A percentile compares a stretch with the other conserved stretches of the same genome.
Conservation (phyloP, 2,113 vertebrate genomes). For the Girardinichthys multiradiatus region DNA sequence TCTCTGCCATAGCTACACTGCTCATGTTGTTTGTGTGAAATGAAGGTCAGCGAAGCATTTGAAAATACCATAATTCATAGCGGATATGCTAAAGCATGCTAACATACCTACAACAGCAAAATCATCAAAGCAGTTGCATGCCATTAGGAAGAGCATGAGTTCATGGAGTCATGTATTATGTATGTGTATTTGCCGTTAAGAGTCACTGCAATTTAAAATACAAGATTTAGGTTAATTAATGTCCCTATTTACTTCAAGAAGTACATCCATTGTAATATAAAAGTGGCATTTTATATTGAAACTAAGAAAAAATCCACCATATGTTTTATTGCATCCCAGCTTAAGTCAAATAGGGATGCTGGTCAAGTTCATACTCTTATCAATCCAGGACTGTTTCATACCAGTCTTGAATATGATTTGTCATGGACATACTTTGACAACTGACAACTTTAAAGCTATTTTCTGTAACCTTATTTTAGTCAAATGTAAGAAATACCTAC, state of each 20-base stretch:
- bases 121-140: neutral
- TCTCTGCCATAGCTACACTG: slow-evolving; percentile 27
- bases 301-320: neutral
- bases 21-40: slow-evolving; percentile 35
- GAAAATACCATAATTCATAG: neutral
- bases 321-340: no score
- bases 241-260: neutral
- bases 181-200: neutral
- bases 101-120: neutral
- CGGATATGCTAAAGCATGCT: slow-evolving; percentile 3
- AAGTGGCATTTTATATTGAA: neutral
- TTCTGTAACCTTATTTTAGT: neutral
- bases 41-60: slow-evolving; percentile 51
- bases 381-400: neutral
- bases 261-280: neutral
- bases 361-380: neutral
- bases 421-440: neutral
- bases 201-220: neutral
- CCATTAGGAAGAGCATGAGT: neutral
- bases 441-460: neutral
- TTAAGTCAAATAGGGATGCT: neutral
- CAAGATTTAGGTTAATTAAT: neutral
- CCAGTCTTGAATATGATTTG: neutral
- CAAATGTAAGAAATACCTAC: neutral
- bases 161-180: neutral